Evolutionary conservation across 2,888 invertebrate species (phyloP), one percentile per base, ranked within the genome.

Genomic region (Seladonia tumulorum): DNA sequence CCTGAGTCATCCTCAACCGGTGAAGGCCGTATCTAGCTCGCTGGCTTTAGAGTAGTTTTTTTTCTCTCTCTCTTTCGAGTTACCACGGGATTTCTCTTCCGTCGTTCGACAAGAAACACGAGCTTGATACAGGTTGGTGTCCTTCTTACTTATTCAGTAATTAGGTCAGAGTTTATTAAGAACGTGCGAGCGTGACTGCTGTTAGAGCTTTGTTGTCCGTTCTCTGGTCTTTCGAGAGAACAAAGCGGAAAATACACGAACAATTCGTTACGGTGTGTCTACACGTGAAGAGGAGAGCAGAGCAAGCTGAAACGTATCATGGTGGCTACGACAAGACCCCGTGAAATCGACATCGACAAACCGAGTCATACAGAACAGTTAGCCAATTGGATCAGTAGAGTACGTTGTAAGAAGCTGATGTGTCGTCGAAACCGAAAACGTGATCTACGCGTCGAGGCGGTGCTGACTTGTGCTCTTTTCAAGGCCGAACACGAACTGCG

Each of bases 401-500:
- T 97, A 91, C 96, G 96, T 95, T 95, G 94, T 94, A 97, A 97
- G 95, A 96, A 96, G 93, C 92, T 95, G 88, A 95, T 94, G 91
- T 96, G 96, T 91, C 96, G 96, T 94, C 95, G 96, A 92, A 96
- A 95, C 95, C 96, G 95, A 93, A 96, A 96, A 90, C 96, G 96
- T 92, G 96, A 97, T 94, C 95, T 97, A 88, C 96, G 97, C 90
- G 95, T 97, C 90, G 96, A 97, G 94, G 97, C 97, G 90, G 96
- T 97, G 92, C 95, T 97, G 93, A 96, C 96, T 89, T 95, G 95
- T 93, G 96, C 97, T 68, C 94, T 97, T 79, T 93, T 93, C 87
- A 96, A 96, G 88, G 97, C 97, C 5, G 96, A 97, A 93, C 95
- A 94, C 88, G 96, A 97, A 92, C 95, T 97, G 83, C 94, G 96